Evolutionary conservation across 2,888 invertebrate genomes (phyloP), one percentile per base, ranked within the genome.

Genomic region (Crematogaster levior): DNA sequence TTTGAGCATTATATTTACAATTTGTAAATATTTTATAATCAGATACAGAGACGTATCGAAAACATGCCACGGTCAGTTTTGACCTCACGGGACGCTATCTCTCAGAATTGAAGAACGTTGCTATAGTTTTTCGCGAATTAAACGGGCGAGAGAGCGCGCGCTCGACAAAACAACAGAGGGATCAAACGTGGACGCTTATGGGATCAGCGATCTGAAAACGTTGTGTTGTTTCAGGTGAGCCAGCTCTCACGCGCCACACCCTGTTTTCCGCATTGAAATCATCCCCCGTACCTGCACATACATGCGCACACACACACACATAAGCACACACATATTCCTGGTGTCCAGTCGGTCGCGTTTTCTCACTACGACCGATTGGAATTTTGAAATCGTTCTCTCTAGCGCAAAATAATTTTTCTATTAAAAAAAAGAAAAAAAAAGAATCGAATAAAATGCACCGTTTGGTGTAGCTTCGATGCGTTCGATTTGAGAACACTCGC

Each of bases 161-260:
- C 77, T 85, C 90, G 91, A 21, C 92, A 90, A 90, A 93, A 93
- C 93, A 94, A 93, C 92, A 92, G 91, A 91, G 93, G 93, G 93
- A 93, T 93, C 92, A 93, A 94, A 94, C 91, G 92, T 89, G 91
- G 89, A 90, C 92, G 93, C 92, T 93, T 93, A 93, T 93, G 91
- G 93, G 93, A 93, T 93, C 94, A 93, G 92, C 92, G 93, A 94
- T 94, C 94, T 93, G 94, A 93, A 94, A 94, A 93, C 93, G 92
- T 92, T 92, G 91, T 94, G 94, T 94, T 94, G 93, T 94, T 94
- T 94, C 94, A 94, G 94, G 94, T 94, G 94, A 93, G 89, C 89
- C 87, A 87, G 90, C 92, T 94, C 93, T 93, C 94, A 93, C 93
- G 92, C 91, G 88, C 90, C 90, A 89, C 91, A 91, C 90, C 90